Percentiles rank a stretch among this genome's conserved stretches.
Conservation (phyloP, 2,113 vertebrate genomes). For the Terrapene triunguis region DNA sequence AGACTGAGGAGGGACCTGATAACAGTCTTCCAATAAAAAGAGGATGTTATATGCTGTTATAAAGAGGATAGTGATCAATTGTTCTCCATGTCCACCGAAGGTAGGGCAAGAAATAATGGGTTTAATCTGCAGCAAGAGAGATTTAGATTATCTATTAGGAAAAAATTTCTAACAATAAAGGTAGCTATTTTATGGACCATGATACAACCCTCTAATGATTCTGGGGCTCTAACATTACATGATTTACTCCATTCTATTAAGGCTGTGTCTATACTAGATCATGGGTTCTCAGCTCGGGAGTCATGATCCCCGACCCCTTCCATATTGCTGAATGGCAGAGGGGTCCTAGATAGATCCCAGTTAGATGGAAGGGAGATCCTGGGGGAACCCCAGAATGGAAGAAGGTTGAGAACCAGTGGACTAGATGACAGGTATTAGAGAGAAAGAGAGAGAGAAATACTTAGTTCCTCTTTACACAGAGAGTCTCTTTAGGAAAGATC, state of each 20-base stretch:
- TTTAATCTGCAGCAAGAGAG: neutral
- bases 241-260: neutral
- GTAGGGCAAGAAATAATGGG: neutral
- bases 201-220: neutral
- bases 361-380: neutral
- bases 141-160: neutral
- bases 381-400: neutral
- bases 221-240: neutral
- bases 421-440: neutral
- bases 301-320: neutral
- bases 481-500: neutral
- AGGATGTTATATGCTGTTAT: too few relatives aligned
- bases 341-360: neutral
- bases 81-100: neutral
- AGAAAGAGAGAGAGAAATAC: neutral
- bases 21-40: neutral
- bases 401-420: neutral
- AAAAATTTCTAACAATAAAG: neutral
- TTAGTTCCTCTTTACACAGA: neutral
- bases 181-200: neutral
- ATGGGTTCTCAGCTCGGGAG: neutral
- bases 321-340: neutral
- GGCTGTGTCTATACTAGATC: neutral
- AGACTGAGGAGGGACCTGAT: neutral
- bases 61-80: neutral